Evolutionary conservation across 1,140 invertebrate species (phyloP), one percentile per base, ranked within the genome.

Genomic region (Ceratoteleas bidentatus): DNA sequence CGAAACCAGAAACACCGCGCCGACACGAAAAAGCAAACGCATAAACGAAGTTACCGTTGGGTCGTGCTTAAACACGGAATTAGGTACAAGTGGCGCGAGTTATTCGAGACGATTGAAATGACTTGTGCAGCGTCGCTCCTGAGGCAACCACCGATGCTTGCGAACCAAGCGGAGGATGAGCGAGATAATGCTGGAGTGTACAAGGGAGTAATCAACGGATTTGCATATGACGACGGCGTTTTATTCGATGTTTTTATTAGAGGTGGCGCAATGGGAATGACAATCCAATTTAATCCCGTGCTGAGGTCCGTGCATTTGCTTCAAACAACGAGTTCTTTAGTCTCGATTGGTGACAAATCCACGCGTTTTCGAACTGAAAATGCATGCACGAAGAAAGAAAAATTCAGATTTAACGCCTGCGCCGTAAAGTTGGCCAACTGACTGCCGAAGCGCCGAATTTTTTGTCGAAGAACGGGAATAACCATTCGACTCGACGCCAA

Each of bases 181-280:
- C 57, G 50, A 80, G 62, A 80, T 80, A 69, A 73, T 80, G 33
- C 58, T 13, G 11, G 58, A 77, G 62, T 78, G 75, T 65, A 75
- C 68, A 80, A 56, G 58, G 57, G 76, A 83, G 76, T 81, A 84
- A 84, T 84, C 83, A 83, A 84, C 69, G 77, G 66, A 84, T 85
- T 85, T 85, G 85, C 85, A 86, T 85, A 85, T 76, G 81, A 79
- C 78, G 80, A 78, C 33, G 33, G 45, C 53, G 36, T 74, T 81
- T 74, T 65, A 76, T 85, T 69, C 68, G 61, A 81, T 82, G 76
- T 76, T 86, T 82, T 76, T 78, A 82, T 86, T 85, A 79, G 57
- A 60, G 53, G 13, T 43, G 32, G 58, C 47, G 58, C 70, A 70
- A 60, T 75, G 70, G 78, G 65, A 75, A 81, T 75, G 70, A 70